Base-by-base conservation (phyloP, 92 coral and sea anemone species). In the Micromussa lordhowensis region DNA sequence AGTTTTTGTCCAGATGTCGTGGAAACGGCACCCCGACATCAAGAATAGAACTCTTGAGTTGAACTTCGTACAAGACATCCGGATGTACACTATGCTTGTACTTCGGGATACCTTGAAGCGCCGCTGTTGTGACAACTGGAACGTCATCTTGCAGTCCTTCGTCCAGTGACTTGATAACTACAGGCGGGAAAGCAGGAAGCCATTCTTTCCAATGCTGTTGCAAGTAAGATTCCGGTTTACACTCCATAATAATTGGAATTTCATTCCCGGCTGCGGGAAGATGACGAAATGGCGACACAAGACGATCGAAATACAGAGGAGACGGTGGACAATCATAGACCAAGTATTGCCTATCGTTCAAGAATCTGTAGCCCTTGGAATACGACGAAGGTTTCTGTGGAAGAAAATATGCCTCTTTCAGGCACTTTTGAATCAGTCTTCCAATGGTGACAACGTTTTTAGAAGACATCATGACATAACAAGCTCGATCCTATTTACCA, bases 111-210 rank as follows among this genome's bases (percentile, higher is more conserved):
- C 68, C 29, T 72, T 87, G 77, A 22, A 77, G 31, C 78, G 90
- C 84, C 35, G 77, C 85, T 30, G 85, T 87, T 5, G 84, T 79
- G 3, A 79, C 79, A 5, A 87, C 53, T 10, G 90, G 85, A 8
- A 79, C 32, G 12, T 79, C 90, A 53, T 87, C 90, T 12, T 21
- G 66, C n/a, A 87, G 77, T 17, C 86, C 90, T 29, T 87, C 90
- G 77, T 87, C 90, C 53, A 87, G 76, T 13, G 90, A 28, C 30
- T 78, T 87, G 34, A 87, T 77, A 16, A 79, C 84, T 26, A 53
- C 54, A 21, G 90, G 70, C 26, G 90, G 84, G n/a, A 87, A 87
- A 64, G 84, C 90, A 15, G 90, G 90, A 49, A 87, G 90, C 90
- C 90, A 87, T 48, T 32, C 32, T 48, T 75, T 63, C 90, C 90